These are phyloP conservation scores for Leptinotarsa tumamoca DNA, from an alignment of 2,888 invertebrate genomes.

Conservation along the genomic window DNA sequence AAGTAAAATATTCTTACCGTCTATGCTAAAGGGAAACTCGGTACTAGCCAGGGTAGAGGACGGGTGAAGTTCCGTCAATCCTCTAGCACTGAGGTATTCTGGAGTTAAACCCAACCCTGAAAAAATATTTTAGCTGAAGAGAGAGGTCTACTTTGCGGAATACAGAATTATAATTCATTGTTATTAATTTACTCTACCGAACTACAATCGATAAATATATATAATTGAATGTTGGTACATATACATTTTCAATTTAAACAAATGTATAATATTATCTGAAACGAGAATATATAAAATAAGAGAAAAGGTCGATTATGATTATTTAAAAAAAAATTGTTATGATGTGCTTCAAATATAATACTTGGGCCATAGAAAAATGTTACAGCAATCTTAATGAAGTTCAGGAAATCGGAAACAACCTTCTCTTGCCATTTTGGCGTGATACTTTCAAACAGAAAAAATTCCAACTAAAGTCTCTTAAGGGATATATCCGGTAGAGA, in stretches of 20 bases:
- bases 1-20: conserved; percentile 73
- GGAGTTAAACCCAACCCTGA: conserved; percentile 72
- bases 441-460: conserved; percentile 31
- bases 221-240: too few species aligned
- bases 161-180: too few species aligned
- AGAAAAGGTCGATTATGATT: too few species aligned
- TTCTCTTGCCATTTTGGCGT: background rate
- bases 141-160: too few species aligned
- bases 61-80: conserved; percentile 70
- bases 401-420: background rate
- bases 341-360: too few species aligned
- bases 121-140: conserved; percentile 48
- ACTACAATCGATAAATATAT: too few species aligned
- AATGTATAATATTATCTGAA: too few species aligned
- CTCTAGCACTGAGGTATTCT: conserved; percentile 73
- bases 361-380: too few species aligned
- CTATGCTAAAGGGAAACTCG: conserved; percentile 91
- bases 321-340: too few species aligned
- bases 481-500: conserved; percentile 49
- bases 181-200: too few species aligned
- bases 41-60: conserved; percentile 84
- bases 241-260: too few species aligned
- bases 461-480: conserved; percentile 44
- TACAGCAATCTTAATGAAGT: background rate
- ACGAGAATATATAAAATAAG: too few species aligned